Evolutionary conservation across 2,888 invertebrate species (phyloP), one percentile per base, ranked within the genome.

Genomic region (Thymelicus sylvestris): DNA sequence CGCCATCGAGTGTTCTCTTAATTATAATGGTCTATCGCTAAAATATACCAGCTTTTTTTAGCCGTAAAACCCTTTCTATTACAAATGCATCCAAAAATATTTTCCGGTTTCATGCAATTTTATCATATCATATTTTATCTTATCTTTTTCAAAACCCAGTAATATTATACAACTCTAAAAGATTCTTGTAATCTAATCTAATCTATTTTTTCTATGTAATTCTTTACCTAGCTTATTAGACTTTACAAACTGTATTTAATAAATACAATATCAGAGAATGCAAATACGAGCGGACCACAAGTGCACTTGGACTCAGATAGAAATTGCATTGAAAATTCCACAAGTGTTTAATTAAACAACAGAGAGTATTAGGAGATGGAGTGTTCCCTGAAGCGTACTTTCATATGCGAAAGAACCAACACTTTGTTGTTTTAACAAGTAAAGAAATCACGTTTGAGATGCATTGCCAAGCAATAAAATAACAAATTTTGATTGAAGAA

Each of bases 291-390:
- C 39, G 19, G 57, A 62, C 52, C 60, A 65, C 19, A 65, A 67
- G 60, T 57, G 57, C 52, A 66, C 15, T 52, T 50, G 31, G 39
- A 72, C 59, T 69, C 62, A 67, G 60, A 69, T 67, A 71, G 70
- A 57, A 72, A 71, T 72, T 60, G 69, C 67, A 72, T 72, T 68
- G 62, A 68, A 57, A 59, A 71, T 73, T 72, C 70, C 72, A 71
- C 67, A 66, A 60, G 70, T 60, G 47, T 59, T 74, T 74, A 73
- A 74, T 72, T 73, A 73, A 70, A 68, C 68, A 72, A 71, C 66
- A 47, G 60, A 12, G 39, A 52, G 72, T 67, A 38, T 15, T 5
- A 31, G 4, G 12, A 15, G 50, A 57, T 31, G 15, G 15, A 57
- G 19, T 4, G 15, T 41, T 63, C 55, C 15, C 55, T 31, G 12